These are phyloP conservation scores for Sphaerolaimus hirsutus DNA, from an alignment of 2,888 invertebrate species.

Conservation along the genomic window DNA sequence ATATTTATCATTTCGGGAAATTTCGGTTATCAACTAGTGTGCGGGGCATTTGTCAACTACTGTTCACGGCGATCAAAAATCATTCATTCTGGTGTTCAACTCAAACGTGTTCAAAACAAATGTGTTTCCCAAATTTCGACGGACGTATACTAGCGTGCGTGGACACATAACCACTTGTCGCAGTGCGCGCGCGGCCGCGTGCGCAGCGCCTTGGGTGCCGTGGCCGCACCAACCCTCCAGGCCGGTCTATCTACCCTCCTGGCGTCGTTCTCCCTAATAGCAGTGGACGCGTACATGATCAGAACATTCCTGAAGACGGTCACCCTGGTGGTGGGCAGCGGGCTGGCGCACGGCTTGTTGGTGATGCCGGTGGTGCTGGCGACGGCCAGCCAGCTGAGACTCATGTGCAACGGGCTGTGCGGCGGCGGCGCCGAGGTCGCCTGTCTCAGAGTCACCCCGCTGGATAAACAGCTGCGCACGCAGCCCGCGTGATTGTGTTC, in stretches of 20 bases:
- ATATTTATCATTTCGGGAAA: too few species aligned
- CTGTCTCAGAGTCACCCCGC: too few species aligned
- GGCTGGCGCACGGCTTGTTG: neutral
- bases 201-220: conserved; percentile 10
- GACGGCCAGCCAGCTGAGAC: neutral
- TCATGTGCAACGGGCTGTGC: too few species aligned
- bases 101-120: too few species aligned
- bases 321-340: neutral
- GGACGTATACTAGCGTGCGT: neutral
- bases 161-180: neutral
- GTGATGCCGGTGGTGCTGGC: neutral
- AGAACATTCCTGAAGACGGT: neutral
- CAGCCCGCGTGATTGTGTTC: too few species aligned
- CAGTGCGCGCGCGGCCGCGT: conserved; percentile 10
- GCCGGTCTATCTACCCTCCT: neutral
- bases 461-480: too few species aligned
- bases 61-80: too few species aligned
- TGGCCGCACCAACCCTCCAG: conserved; percentile 15
- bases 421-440: too few species aligned
- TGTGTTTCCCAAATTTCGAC: neutral
- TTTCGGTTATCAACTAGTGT: too few species aligned
- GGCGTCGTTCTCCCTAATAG: neutral
- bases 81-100: too few species aligned
- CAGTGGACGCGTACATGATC: neutral
- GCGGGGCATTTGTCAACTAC: too few species aligned